These are phyloP conservation scores for Troglohyphantes excavatus DNA, from an alignment of 2,888 invertebrate species.

Conservation along the genomic window DNA sequence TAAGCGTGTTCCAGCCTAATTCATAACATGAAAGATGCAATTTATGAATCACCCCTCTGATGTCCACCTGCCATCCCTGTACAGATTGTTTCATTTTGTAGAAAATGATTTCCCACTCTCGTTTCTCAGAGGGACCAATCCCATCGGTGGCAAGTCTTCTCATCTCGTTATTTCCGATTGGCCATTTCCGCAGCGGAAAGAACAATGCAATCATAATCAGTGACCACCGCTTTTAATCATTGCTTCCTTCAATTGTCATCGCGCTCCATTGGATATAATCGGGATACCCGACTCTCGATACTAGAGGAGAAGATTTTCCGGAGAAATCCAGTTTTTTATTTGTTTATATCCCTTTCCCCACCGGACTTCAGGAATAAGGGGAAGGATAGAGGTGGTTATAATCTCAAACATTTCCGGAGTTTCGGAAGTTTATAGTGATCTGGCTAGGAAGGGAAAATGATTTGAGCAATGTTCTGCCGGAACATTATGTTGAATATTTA, in stretches of 20 bases:
- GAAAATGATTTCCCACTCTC: conserved; percentile 58
- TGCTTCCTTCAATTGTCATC: conserved; percentile 56
- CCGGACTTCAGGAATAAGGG: background rate
- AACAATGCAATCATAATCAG: conserved; percentile 76
- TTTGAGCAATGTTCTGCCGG: background rate
- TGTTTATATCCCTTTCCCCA: conserved; percentile 7
- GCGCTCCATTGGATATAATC: conserved; percentile 57
- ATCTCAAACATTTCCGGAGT: background rate
- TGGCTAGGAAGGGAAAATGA: background rate
- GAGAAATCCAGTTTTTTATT: conserved; percentile 27
- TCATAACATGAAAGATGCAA: too few relatives aligned
- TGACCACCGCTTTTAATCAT: conserved; percentile 74
- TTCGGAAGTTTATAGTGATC: background rate
- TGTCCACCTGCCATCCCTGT: background rate
- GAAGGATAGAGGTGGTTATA: background rate
- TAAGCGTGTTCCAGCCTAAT: too few relatives aligned
- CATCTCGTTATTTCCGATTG: conserved; percentile 71
- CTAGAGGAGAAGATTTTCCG: conserved; percentile 43
- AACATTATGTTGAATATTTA: background rate
- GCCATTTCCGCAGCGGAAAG: conserved; percentile 65
- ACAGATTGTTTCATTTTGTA: conserved; percentile 41
- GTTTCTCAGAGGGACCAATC: conserved; percentile 10
- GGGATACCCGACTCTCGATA: conserved; percentile 27
- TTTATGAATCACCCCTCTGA: conserved; percentile 5
- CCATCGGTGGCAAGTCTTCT: conserved; percentile 32